Conservation (phyloP, 2,113 vertebrate genomes). For the Menura novaehollandiae region DNA sequence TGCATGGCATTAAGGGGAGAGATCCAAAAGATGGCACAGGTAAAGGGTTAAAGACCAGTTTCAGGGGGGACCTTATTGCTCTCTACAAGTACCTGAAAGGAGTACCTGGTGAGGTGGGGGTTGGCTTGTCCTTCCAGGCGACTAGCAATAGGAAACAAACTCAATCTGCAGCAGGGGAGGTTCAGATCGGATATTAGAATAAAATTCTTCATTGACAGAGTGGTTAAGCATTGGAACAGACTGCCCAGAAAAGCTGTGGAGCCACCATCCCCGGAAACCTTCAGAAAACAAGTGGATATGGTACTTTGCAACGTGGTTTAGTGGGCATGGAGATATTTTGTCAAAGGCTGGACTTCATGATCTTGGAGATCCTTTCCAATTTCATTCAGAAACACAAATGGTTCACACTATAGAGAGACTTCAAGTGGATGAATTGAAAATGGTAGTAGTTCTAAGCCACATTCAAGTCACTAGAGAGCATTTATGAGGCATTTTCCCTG, state of each 20-base stretch:
- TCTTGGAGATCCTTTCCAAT: neutral
- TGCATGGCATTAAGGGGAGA: neutral
- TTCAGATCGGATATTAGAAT: neutral
- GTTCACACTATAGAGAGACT: neutral
- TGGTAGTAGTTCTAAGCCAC: neutral
- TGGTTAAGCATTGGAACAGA: neutral
- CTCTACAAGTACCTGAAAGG: neutral
- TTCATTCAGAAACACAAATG: neutral
- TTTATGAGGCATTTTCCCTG: neutral
- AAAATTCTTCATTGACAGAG: neutral
- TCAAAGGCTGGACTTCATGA: neutral
- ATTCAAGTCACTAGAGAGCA: neutral
- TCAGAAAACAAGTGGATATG: neutral
- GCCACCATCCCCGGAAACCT: neutral
- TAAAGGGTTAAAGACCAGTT: neutral
- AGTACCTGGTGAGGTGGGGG: neutral
- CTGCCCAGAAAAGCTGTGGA: too few relatives aligned
- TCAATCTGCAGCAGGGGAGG: neutral
- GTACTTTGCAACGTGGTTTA: fast-evolving
- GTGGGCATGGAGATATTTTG: neutral
- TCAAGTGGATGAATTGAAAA: neutral
- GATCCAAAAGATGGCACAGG: neutral
- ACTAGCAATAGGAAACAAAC: neutral
- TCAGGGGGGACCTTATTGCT: neutral
- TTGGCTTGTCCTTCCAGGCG: neutral